A percentile compares a stretch with the other conserved stretches of the same genome.
These are phyloP conservation scores for Cheilosia pagana DNA, from an alignment of 2,888 invertebrate species.

Conservation along the genomic window DNA sequence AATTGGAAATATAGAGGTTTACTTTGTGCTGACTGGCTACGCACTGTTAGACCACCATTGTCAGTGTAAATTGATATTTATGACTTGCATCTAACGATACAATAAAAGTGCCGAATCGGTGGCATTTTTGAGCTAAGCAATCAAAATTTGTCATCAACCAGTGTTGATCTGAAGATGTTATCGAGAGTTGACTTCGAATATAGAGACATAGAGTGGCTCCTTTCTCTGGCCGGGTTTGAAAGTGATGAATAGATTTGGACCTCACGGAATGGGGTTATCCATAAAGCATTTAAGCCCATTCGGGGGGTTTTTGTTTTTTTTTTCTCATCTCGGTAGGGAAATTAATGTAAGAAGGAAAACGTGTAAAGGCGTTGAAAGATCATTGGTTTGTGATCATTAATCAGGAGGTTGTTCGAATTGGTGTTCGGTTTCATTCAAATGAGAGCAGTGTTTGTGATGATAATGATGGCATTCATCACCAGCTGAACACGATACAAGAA, in stretches of 20 bases:
- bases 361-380: slow-evolving; percentile 64
- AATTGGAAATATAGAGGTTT: slow-evolving; percentile 27
- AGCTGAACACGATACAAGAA: slow-evolving; percentile 38
- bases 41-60: slow-evolving; percentile 48
- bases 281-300: slow-evolving; percentile 57
- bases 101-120: slow-evolving; percentile 61
- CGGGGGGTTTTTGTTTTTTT: slow-evolving; percentile 29
- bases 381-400: slow-evolving; percentile 59
- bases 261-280: slow-evolving; percentile 48
- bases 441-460: slow-evolving; percentile 33
- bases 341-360: slow-evolving; percentile 32
- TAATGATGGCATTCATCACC: slow-evolving; percentile 67
- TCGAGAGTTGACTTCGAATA: background rate
- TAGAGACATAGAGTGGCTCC: background rate
- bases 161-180: slow-evolving; percentile 28
- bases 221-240: background rate
- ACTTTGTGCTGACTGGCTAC: slow-evolving; percentile 45
- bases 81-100: slow-evolving; percentile 41
- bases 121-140: slow-evolving; percentile 52
- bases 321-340: slow-evolving; percentile 20
- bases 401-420: slow-evolving; percentile 44
- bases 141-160: slow-evolving; percentile 57
- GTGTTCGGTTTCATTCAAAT: slow-evolving; percentile 69
- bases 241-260: slow-evolving; percentile 39
- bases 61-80: slow-evolving; percentile 66